Conservation (phyloP, 1,140 invertebrate species). For the Phenacoccus solenopsis region DNA sequence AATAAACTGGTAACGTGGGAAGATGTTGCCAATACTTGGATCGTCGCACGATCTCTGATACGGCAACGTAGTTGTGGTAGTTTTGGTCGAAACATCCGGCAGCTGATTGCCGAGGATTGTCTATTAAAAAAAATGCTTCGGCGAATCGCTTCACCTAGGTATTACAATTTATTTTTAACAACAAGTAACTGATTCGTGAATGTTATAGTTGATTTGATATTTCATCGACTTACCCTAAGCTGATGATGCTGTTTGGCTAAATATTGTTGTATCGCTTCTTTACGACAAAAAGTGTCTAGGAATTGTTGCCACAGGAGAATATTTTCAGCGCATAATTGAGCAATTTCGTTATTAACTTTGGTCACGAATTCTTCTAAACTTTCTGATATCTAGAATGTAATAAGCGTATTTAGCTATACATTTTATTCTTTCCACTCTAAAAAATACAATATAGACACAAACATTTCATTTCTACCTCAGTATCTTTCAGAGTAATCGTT, state of each 20-base stretch:
- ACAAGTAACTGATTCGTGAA: too few species aligned
- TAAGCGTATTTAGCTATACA: too few species aligned
- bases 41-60: constrained; percentile 66
- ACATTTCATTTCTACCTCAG: too few species aligned
- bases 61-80: constrained; percentile 66
- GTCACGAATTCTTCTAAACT: constrained; percentile 60
- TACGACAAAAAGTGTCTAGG: constrained; percentile 58
- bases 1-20: constrained; percentile 77
- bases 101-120: constrained; percentile 72
- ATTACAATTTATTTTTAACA: too few species aligned
- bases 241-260: constrained; percentile 67
- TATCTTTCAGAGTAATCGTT: too few species aligned
- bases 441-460: too few species aligned
- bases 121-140: constrained; percentile 85
- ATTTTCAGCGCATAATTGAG: constrained; percentile 74
- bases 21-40: constrained; percentile 74
- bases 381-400: constrained; percentile 46
- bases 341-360: constrained; percentile 56
- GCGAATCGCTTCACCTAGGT: constrained; percentile 78
- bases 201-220: too few species aligned
- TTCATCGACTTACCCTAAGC: constrained; percentile 42
- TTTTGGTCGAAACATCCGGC: constrained; percentile 76
- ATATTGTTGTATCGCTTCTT: constrained; percentile 55
- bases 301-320: constrained; percentile 77
- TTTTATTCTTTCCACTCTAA: too few species aligned